These are phyloP conservation scores for Eurosta solidaginis DNA, from an alignment of 1,140 invertebrate species.

Conservation along the genomic window DNA sequence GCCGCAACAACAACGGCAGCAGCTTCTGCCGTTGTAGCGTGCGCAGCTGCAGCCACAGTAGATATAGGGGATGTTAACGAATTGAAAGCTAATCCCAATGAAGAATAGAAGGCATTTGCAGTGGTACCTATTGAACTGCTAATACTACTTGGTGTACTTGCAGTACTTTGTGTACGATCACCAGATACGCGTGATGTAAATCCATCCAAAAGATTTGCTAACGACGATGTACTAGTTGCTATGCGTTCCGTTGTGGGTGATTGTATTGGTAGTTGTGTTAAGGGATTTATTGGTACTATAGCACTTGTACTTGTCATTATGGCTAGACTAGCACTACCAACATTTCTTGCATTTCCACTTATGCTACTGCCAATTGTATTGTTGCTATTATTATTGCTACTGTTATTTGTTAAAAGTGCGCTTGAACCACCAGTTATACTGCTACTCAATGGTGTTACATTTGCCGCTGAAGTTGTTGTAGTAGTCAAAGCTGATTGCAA, in stretches of 20 bases:
- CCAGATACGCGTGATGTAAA: conserved; percentile 46
- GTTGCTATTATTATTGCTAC: conserved; percentile 19
- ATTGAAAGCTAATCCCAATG: conserved; percentile 53
- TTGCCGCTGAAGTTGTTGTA: neutral
- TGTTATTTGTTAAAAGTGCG: neutral
- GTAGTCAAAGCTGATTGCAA: conserved; percentile 35
- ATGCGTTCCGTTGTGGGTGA: conserved; percentile 37
- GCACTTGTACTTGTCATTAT: neutral
- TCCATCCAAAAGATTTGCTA: conserved; percentile 52
- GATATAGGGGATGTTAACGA: conserved; percentile 54
- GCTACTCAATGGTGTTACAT: neutral
- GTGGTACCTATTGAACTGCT: conserved; percentile 46
- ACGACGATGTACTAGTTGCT: conserved; percentile 50
- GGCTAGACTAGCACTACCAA: neutral
- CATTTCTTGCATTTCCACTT: neutral
- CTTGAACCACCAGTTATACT: neutral
- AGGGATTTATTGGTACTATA: conserved; percentile 1
- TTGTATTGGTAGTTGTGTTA: neutral
- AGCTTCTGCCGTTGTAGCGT: conserved; percentile 52
- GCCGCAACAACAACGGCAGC: conserved; percentile 52
- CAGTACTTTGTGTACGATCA: conserved; percentile 48
- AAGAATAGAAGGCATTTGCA: conserved; percentile 57
- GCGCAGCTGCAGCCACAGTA: conserved; percentile 52
- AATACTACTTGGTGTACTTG: conserved; percentile 46
- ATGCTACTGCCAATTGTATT: conserved; percentile 37